Conservation (phyloP, 2,113 vertebrate genomes). For the Paramisgurnus dabryanus region DNA sequence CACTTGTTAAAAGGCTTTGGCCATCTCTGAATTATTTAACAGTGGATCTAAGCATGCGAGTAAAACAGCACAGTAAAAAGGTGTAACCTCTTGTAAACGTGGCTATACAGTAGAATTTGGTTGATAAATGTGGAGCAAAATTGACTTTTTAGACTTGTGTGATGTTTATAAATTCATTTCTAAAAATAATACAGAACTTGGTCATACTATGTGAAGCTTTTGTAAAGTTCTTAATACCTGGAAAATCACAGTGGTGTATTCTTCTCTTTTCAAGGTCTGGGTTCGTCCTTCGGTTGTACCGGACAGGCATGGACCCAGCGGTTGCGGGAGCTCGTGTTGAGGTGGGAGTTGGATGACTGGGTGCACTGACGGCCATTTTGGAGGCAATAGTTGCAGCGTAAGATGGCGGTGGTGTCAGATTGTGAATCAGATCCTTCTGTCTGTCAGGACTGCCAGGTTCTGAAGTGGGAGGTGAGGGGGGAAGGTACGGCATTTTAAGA, state of each 20-base stretch:
- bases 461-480: slow-evolving; percentile 93
- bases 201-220: neutral
- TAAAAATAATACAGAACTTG: neutral
- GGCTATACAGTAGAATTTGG: neutral
- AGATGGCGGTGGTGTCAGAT: slow-evolving; percentile 92
- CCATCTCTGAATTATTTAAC: slow-evolving; percentile 59
- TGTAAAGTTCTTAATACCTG: slow-evolving; percentile 71
- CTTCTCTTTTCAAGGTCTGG: slow-evolving; percentile 96
- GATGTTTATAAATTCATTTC: no score
- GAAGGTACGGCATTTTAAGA: slow-evolving; percentile 87
- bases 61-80: slow-evolving; percentile 34
- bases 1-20: slow-evolving; percentile 61
- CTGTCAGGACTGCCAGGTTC: slow-evolving; percentile 96
- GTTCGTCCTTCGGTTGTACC: slow-evolving; percentile 97
- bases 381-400: slow-evolving; percentile 96
- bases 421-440: slow-evolving; percentile 94
- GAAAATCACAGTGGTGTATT: slow-evolving; percentile 98
- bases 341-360: slow-evolving; percentile 73
- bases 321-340: slow-evolving; percentile 56
- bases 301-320: slow-evolving; percentile 76
- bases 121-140: neutral
- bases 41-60: slow-evolving; percentile 35
- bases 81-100: neutral
- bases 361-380: slow-evolving; percentile 85
- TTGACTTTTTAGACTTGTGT: neutral